phyloP scores from a whole-genome alignment of 2,888 invertebrate species.

The Norana najaformis region DNA sequence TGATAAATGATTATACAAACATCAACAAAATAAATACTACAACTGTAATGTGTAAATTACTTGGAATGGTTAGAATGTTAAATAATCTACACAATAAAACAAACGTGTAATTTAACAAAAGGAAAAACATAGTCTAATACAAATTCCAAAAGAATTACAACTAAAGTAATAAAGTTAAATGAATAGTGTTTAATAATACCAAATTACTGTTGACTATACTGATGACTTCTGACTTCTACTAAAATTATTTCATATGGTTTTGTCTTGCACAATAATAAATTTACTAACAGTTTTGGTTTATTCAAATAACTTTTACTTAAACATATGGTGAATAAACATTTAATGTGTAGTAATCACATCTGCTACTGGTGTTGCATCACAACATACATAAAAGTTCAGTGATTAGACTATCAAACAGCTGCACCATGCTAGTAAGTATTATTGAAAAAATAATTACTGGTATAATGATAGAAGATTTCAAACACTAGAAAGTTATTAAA shows the following conservation, averaged over 20 bases:
- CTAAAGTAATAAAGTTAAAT: neutral
- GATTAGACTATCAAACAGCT: neutral
- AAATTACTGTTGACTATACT: constrained; percentile 5
- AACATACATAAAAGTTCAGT: neutral
- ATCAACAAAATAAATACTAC: neutral
- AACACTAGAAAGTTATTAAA: neutral
- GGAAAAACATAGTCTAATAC: neutral
- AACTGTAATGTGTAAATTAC: neutral
- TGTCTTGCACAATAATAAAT: neutral
- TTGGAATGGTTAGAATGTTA: neutral
- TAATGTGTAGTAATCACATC: neutral
- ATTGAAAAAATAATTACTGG: neutral
- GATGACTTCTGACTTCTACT: neutral
- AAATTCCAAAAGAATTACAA: neutral
- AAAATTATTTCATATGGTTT: neutral
- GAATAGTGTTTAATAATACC: neutral
- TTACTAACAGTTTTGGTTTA: neutral
- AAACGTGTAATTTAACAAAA: neutral
- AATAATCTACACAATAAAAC: neutral
- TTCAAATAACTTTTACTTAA: neutral
- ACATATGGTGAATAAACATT: neutral
- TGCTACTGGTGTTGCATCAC: neutral
- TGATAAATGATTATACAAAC: neutral
- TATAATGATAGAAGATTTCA: neutral
- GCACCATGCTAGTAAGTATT: neutral